Conservation (phyloP, 2,113 vertebrate species). For the Macquaria australasica region DNA sequence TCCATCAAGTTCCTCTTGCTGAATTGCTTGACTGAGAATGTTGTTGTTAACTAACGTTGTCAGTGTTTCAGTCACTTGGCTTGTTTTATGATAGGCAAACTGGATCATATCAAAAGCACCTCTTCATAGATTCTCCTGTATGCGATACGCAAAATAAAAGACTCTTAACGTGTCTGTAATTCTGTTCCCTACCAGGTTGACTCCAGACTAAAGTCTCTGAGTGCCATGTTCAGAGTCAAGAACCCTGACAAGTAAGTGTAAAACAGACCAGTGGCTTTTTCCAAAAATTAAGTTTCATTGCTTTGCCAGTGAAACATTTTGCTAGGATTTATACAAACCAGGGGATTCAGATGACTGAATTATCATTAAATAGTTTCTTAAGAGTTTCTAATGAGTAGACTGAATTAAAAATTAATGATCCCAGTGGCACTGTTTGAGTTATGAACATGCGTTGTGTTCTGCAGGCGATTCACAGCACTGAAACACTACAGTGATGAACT, state of each 20-base stretch:
- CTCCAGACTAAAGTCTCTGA: conserved; percentile 95
- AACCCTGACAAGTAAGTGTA: conserved; percentile 95
- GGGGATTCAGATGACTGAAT: neutral
- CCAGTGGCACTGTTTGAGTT: neutral
- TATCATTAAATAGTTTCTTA: neutral
- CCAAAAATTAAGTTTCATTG: neutral
- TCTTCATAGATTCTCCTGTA: neutral
- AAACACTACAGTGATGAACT: conserved; percentile 95
- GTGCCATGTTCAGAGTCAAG: conserved; percentile 96
- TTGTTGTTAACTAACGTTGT: neutral
- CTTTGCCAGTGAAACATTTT: neutral
- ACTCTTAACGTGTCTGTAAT: neutral
- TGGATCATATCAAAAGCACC: neutral
- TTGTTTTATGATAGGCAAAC: conserved; percentile 1
- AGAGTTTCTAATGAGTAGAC: neutral
- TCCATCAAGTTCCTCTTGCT: neutral
- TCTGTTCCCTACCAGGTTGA: conserved; percentile 87
- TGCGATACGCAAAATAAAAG: neutral
- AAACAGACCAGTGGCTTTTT: neutral
- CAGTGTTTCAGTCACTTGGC: neutral
- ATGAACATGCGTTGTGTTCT: conserved; percentile 65
- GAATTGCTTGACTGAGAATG: neutral
- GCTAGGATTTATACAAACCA: neutral
- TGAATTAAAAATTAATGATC: neutral
- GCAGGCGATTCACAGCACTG: conserved; percentile 91